These are phyloP conservation scores for Chaitophorus viminalis DNA, from an alignment of 2,888 invertebrate species.

Conservation along the genomic window DNA sequence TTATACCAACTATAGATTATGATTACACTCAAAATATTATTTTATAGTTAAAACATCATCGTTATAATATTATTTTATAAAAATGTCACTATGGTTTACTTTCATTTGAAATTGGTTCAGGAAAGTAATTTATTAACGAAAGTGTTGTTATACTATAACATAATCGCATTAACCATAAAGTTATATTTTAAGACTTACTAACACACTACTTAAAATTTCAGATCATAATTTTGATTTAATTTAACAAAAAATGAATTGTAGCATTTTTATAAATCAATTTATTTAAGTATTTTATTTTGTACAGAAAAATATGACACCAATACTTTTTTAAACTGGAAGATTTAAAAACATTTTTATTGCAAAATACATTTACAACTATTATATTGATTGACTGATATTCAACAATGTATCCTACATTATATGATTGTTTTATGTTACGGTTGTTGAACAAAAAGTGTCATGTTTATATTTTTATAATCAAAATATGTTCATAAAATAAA, in stretches of 20 bases:
- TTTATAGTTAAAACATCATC: conserved; percentile 61
- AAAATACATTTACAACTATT: not conserved
- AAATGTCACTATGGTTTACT: not conserved
- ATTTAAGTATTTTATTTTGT: not conserved
- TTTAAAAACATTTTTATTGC: not conserved
- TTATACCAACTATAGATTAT: conserved; percentile 99
- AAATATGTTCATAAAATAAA: not conserved
- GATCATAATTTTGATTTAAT: too few relatives aligned
- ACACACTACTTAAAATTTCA: too few relatives aligned
- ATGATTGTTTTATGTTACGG: too few relatives aligned
- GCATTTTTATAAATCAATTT: not conserved
- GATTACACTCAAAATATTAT: conserved; percentile 97
- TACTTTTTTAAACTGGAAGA: not conserved
- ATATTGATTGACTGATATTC: not conserved
- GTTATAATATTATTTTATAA: not conserved
- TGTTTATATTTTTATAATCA: not conserved
- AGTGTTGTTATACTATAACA: too few relatives aligned
- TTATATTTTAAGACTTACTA: too few relatives aligned
- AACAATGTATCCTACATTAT: not conserved
- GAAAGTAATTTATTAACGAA: not conserved
- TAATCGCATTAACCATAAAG: too few relatives aligned
- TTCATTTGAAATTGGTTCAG: not conserved
- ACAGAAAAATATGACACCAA: not conserved
- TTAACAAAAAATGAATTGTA: not conserved
- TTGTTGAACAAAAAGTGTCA: not conserved